Base-by-base conservation (phyloP, 2,797 vertebrate genomes). In the Mionectes olivaceus region DNA sequence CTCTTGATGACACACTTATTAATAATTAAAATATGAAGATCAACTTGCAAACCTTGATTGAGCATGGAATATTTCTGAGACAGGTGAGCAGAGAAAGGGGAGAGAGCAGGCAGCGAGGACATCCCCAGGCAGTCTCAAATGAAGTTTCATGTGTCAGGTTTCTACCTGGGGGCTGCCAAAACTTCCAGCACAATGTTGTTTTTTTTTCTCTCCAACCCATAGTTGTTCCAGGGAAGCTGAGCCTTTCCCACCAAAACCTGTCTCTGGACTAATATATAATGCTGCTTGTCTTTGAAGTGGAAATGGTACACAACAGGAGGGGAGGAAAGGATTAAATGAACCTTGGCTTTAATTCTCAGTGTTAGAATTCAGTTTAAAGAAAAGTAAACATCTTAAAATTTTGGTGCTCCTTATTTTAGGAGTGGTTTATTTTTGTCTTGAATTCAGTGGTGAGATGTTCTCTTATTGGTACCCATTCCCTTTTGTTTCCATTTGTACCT, bases 381-480 rank as follows among this genome's bases (percentile, higher is more conserved):
- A 68, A 89, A 82, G 32, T 30, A 89, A 93, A 69, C 18, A 13
- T 46, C 43, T 83, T 90, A 55, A 19, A 25, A 19, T 35, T 85
- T 79, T 63, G 41, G 19, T 63, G 47, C 55, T 52, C 18, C 50
- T 94, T 77, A 32, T 68, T 94, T 91, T 89, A 71, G 53, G 43
- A 50, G 21, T 52, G 19, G 28, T 65, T 87, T 89, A 49, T 81
- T 93, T 90, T 94, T 79, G 28, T 63, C 70, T 78, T 83, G 15
- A 86, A 61, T 87, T 83, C 69, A 35, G 12, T 52, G 39, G 24
- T 76, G 35, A 74, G 77, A 83, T 49, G 24, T 49, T 73, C 52
- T 68, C 22, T 53, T 75, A 35, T 65, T 91, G 76, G 41, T 80
- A 53, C 19, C 24, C 10, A 19, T 88, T 84, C 60, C 30, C 28